phyloP scores from a whole-genome alignment of 2,113 vertebrate genomes.

The Thryonomys swinderianus region DNA sequence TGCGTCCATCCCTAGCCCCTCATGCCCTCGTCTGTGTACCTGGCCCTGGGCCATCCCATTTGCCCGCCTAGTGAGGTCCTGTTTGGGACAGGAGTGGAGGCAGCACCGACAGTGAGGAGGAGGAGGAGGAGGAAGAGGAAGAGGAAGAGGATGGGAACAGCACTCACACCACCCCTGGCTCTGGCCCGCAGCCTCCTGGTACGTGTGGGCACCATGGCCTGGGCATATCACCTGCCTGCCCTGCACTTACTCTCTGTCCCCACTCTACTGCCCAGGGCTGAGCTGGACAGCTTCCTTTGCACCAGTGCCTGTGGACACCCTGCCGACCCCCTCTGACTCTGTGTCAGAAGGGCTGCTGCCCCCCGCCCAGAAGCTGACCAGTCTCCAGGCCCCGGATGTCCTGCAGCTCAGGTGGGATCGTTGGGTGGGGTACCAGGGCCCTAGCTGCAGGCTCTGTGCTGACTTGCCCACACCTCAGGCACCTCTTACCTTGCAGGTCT shows the following conservation, averaged over 20 bases:
- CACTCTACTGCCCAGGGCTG: not conserved
- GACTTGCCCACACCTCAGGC: not conserved
- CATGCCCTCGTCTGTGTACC: no score
- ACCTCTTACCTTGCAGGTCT: conserved; percentile 38
- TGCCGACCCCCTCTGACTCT: not conserved
- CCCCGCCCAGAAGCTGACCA: not conserved
- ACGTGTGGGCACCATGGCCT: not conserved
- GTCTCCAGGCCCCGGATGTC: not conserved
- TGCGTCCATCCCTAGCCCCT: no score
- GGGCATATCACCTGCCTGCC: not conserved
- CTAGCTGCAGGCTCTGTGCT: not conserved
- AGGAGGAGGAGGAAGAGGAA: conserved; percentile 75
- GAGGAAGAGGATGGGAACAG: conserved; percentile 56
- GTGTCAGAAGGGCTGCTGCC: not conserved
- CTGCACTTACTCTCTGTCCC: not conserved
- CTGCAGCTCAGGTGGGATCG: conserved; percentile 65
- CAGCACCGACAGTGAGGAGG: conserved; percentile 86
- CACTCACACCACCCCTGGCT: not conserved
- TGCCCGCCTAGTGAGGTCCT: not conserved
- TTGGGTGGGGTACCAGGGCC: fast-evolving
- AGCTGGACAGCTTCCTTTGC: conserved; percentile 74
- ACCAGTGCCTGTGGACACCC: conserved; percentile 58
- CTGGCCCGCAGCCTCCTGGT: conserved; percentile 9
- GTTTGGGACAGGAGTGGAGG: conserved; percentile 80
- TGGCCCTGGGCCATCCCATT: not conserved